A percentile compares a stretch with the other conserved stretches of the same genome.
These are phyloP conservation scores for Drosophila austrosaltans DNA, from an alignment of 2,888 invertebrate species.

Conservation along the genomic window DNA sequence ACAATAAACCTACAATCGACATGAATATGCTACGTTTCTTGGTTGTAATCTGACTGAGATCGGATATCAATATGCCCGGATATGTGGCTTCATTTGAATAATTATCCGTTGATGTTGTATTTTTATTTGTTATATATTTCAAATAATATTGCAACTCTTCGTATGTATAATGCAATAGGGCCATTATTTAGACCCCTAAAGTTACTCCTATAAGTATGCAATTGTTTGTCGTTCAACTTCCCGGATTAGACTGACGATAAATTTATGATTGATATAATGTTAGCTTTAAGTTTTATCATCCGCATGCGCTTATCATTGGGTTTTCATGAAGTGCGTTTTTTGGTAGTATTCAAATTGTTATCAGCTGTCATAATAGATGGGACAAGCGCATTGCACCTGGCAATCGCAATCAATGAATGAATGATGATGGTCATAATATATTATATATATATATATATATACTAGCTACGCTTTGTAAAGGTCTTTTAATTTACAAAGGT, in stretches of 20 bases:
- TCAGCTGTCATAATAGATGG: constrained; percentile 43
- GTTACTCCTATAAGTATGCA: constrained; percentile 60
- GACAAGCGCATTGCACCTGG: constrained; percentile 34
- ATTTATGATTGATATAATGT: constrained; percentile 30
- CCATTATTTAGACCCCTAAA: constrained; percentile 39
- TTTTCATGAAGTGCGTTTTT: constrained; percentile 11
- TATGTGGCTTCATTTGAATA: constrained; percentile 15
- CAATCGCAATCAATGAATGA: constrained; percentile 14
- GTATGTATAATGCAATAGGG: constrained; percentile 38
- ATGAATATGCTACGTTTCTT: constrained; percentile 56
- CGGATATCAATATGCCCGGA: constrained; percentile 52
- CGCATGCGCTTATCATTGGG: constrained; percentile 39
- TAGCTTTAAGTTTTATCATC: constrained; percentile 1
- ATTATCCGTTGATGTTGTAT: neutral
- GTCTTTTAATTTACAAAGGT: too few species aligned
- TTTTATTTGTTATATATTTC: constrained; percentile 16
- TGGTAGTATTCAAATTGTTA: constrained; percentile 54
- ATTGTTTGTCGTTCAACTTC: constrained; percentile 38
- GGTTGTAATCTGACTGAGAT: constrained; percentile 59
- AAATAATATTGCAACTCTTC: constrained; percentile 35
- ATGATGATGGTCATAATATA: constrained; percentile 29
- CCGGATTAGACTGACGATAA: constrained; percentile 31
- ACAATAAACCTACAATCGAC: constrained; percentile 52
- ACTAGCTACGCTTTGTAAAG: too few species aligned
- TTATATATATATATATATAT: too few species aligned